phyloP scores from a whole-genome alignment of 2,113 vertebrate genomes.

The Formicarius rufipectus region DNA sequence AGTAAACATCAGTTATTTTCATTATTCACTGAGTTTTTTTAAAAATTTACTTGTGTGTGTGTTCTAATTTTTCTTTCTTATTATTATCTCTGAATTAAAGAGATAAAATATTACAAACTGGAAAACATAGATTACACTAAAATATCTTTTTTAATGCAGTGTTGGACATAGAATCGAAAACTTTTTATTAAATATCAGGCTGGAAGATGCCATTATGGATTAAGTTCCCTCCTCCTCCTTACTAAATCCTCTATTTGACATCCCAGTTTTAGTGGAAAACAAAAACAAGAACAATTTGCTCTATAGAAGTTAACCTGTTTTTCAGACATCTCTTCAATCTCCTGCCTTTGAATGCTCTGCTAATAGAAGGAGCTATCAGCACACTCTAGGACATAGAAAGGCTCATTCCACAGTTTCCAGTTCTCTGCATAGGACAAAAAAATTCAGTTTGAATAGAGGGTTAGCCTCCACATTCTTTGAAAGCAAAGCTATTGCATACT shows the following conservation, averaged over 20 bases:
- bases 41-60: not conserved
- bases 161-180: not conserved
- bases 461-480: not conserved
- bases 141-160: not conserved
- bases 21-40: rapidly evolving
- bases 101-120: not conserved
- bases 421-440: not conserved
- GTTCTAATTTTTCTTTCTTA: not conserved
- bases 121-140: not conserved
- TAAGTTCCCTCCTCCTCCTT: not conserved
- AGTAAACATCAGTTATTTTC: not conserved
- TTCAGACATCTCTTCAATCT: not conserved
- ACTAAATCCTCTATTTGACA: not conserved
- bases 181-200: not conserved
- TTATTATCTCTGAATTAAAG: not conserved
- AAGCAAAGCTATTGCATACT: not conserved
- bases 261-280: not conserved
- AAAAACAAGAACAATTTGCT: not conserved
- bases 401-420: not conserved
- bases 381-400: not conserved
- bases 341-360: not conserved
- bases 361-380: not conserved
- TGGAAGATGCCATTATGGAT: not conserved
- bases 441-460: not conserved
- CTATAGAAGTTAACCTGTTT: not conserved